A percentile compares a stretch with the other conserved stretches of the same genome.
Evolutionary conservation across 1,140 invertebrate genomes (phyloP).

Genomic region (Saccostrea echinata): DNA sequence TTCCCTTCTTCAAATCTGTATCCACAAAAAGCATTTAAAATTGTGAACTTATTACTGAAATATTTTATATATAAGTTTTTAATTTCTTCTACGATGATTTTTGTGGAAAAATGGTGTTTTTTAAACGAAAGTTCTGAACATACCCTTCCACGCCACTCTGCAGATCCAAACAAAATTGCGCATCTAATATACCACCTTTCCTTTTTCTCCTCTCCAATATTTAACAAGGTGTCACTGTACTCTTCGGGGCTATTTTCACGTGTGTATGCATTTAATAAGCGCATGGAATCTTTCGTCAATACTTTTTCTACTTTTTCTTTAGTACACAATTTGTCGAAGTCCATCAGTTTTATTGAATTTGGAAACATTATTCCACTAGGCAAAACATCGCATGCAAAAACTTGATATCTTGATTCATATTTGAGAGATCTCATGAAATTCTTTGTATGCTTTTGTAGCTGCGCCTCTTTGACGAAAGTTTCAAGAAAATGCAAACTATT

Average conservation of each 20-base stretch:
- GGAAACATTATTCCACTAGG: background rate
- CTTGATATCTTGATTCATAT: background rate
- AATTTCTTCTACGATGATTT: background rate
- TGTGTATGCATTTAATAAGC: background rate
- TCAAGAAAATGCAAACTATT: background rate
- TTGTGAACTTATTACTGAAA: background rate
- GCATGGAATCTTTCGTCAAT: background rate
- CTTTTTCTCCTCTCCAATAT: background rate
- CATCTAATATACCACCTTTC: background rate
- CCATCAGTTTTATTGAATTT: background rate
- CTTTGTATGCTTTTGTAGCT: background rate
- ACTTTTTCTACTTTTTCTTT: background rate
- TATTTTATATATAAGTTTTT: background rate
- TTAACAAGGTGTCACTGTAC: background rate
- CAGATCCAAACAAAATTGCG: background rate
- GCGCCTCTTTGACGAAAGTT: background rate
- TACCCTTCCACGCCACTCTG: background rate
- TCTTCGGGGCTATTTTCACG: background rate
- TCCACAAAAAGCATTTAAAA: background rate
- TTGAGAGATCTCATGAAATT: background rate
- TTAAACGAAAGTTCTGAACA: background rate
- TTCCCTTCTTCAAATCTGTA: background rate
- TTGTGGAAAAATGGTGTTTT: background rate
- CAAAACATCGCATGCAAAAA: background rate
- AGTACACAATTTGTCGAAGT: background rate